phyloP scores from a whole-genome alignment of 2,113 vertebrate species.

The Tachysurus vachellii region DNA sequence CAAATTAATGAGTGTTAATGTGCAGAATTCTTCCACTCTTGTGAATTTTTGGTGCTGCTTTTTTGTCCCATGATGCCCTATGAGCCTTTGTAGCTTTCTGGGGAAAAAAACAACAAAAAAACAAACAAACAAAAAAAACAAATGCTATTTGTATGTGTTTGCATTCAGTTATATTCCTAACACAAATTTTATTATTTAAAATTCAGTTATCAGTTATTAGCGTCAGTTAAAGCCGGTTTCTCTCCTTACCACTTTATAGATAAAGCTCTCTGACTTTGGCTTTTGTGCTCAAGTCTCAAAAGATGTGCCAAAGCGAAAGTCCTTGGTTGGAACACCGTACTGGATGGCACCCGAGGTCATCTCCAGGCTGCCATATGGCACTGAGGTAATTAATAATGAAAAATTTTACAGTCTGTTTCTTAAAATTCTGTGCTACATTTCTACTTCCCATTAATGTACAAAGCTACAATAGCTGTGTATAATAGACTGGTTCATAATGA shows the following conservation, averaged over 20 bases:
- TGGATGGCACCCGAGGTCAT: constrained; percentile 99
- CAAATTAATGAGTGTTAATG: constrained; percentile 63
- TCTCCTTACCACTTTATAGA: constrained; percentile 68
- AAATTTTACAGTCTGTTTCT: background rate
- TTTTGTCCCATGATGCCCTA: background rate
- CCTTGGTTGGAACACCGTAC: constrained; percentile 93
- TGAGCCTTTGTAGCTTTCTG: background rate
- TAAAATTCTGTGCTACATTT: background rate
- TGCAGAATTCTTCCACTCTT: background rate
- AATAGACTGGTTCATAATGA: background rate
- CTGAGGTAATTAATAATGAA: constrained; percentile 78
- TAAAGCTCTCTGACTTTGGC: constrained; percentile 97
- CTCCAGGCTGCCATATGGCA: constrained; percentile 94
- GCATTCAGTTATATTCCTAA: background rate
- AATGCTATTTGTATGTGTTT: background rate
- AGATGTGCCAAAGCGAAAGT: constrained; percentile 97
- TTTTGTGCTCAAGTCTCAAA: constrained; percentile 99
- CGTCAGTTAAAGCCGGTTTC: background rate
- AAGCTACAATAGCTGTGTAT: background rate
- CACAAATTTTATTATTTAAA: background rate
- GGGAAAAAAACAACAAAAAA: too few relatives aligned
- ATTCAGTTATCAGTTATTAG: too few relatives aligned
- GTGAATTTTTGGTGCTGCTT: background rate
- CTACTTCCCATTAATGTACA: background rate
- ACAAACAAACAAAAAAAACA: background rate